Conservation (phyloP, 2,888 invertebrate species). For the Tetropium fuscum region DNA sequence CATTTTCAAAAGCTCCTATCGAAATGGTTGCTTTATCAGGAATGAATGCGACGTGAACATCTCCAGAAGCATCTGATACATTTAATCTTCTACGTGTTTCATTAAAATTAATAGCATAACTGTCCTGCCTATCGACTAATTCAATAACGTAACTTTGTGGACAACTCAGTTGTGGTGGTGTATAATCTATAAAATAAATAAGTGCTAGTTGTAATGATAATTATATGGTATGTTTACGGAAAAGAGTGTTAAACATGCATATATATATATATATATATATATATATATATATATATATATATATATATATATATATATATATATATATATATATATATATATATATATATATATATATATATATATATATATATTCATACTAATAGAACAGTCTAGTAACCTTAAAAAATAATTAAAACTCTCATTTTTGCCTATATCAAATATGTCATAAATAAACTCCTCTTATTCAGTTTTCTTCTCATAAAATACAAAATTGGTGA, state of each 20-base stretch:
- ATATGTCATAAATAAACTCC: too few species aligned
- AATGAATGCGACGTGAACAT: constrained; percentile 84
- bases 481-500: too few species aligned
- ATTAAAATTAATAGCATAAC: constrained; percentile 91
- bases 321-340: too few species aligned
- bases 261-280: constrained; percentile 1
- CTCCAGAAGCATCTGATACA: constrained; percentile 89
- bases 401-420: too few species aligned
- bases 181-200: constrained; percentile 74
- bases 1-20: constrained; percentile 91
- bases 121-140: constrained; percentile 89
- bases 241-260: too few species aligned
- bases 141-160: constrained; percentile 96
- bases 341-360: too few species aligned
- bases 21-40: constrained; percentile 88
- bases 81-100: constrained; percentile 88
- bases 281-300: too few species aligned
- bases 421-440: too few species aligned
- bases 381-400: too few species aligned
- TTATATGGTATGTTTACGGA: not conserved
- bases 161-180: constrained; percentile 90
- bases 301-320: too few species aligned
- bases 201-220: not conserved
- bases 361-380: too few species aligned
- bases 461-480: too few species aligned